phyloP scores from a whole-genome alignment of 2,888 invertebrate species.

The Dusona sp. region DNA sequence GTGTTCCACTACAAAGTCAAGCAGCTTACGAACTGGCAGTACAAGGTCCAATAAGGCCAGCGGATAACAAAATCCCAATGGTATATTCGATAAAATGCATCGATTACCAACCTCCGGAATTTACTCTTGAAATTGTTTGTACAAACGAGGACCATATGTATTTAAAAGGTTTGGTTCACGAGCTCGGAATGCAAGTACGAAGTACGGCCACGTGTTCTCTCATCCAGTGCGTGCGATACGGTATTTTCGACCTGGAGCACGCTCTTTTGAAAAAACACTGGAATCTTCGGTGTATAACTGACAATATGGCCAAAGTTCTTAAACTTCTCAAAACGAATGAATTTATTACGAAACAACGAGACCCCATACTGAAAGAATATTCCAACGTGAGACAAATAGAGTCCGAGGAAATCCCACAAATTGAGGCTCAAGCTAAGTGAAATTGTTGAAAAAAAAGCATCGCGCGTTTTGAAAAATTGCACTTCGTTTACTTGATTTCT shows the following conservation, averaged over 20 bases:
- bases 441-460: slow-evolving; percentile 26
- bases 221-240: slow-evolving; percentile 93
- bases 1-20: slow-evolving; percentile 94
- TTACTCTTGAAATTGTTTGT: slow-evolving; percentile 94
- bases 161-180: slow-evolving; percentile 92
- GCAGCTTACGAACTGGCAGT: slow-evolving; percentile 95
- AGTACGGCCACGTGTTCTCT: slow-evolving; percentile 92
- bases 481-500: background rate
- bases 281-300: slow-evolving; percentile 89
- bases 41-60: slow-evolving; percentile 92
- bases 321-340: slow-evolving; percentile 86
- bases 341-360: slow-evolving; percentile 83
- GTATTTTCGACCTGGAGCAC: slow-evolving; percentile 91
- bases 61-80: slow-evolving; percentile 89
- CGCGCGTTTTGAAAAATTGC: background rate
- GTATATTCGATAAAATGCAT: slow-evolving; percentile 95
- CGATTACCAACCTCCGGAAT: slow-evolving; percentile 92
- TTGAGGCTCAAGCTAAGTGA: slow-evolving; percentile 18
- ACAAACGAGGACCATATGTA: slow-evolving; percentile 94
- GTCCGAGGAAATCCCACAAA: background rate
- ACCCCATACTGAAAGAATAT: slow-evolving; percentile 71
- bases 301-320: slow-evolving; percentile 88
- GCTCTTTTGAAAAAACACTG: slow-evolving; percentile 94
- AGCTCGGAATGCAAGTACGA: slow-evolving; percentile 92
- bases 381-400: slow-evolving; percentile 47